These are phyloP conservation scores for Eueides isabella DNA, from an alignment of 1,140 invertebrate species.

Conservation along the genomic window DNA sequence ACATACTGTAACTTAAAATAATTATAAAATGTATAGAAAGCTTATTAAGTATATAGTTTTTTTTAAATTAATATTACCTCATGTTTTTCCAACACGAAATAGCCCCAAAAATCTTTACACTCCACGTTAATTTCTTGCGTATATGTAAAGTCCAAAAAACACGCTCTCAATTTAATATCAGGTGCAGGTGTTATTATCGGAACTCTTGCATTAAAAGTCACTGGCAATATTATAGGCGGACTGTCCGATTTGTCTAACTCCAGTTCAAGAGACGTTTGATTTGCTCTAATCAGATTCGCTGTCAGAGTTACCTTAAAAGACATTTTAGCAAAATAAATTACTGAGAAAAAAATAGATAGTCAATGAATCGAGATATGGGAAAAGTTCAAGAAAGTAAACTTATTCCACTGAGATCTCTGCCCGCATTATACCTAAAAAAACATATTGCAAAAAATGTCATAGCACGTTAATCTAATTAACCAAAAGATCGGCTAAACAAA, in stretches of 20 bases:
- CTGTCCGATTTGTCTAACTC: constrained; percentile 74
- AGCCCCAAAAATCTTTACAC: constrained; percentile 64
- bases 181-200: constrained; percentile 61
- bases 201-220: constrained; percentile 68
- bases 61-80: constrained; percentile 47
- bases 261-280: constrained; percentile 67
- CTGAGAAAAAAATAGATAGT: background rate
- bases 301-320: constrained; percentile 63
- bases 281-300: constrained; percentile 68
- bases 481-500: no score
- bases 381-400: no score
- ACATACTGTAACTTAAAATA: no score
- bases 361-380: no score
- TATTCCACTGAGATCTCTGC: no score
- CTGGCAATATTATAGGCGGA: constrained; percentile 64
- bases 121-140: constrained; percentile 54
- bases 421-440: no score
- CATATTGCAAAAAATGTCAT: no score
- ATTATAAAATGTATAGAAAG: no score
- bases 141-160: constrained; percentile 66
- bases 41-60: no score
- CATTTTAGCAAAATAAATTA: no score
- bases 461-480: no score
- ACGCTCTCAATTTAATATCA: constrained; percentile 63
- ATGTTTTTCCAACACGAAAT: constrained; percentile 61